Percentiles rank a stretch among this genome's conserved stretches.
Evolutionary conservation across 2,888 invertebrate genomes (phyloP).

Genomic region (Lasioglossum zephyrum): DNA sequence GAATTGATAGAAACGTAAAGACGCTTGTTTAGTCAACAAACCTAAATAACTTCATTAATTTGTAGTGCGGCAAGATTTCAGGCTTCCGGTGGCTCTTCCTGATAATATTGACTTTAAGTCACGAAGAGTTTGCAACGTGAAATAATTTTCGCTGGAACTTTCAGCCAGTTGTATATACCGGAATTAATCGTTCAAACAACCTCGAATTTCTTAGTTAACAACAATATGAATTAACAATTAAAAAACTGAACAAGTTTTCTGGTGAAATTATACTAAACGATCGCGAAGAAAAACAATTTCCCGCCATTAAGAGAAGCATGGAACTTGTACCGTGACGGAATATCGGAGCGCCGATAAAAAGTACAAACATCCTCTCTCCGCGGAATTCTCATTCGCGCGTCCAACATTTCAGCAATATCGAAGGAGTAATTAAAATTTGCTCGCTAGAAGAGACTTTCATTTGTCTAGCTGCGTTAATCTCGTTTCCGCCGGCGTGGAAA

Average conservation of each 20-base stretch:
- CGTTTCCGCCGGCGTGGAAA: slow-evolving; percentile 6
- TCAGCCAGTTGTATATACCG: background rate
- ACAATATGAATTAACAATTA: background rate
- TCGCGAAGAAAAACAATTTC: background rate
- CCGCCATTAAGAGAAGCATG: background rate
- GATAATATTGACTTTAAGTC: background rate
- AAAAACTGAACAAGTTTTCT: background rate
- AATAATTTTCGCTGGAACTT: background rate
- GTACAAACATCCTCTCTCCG: background rate
- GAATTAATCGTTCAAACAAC: background rate
- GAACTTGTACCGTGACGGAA: background rate
- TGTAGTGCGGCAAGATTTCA: background rate
- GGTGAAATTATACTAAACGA: background rate
- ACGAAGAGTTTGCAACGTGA: background rate
- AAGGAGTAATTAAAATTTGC: slow-evolving; percentile 12
- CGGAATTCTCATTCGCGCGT: background rate
- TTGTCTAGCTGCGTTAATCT: background rate
- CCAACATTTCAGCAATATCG: background rate
- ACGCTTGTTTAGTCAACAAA: background rate
- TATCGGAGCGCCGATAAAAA: background rate
- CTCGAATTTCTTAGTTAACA: background rate
- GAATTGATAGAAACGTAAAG: background rate
- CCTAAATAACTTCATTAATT: background rate
- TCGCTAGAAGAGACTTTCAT: background rate
- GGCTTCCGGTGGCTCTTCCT: background rate